Evolutionary conservation across 2,797 vertebrate species (phyloP).

Genomic region (Molothrus aeneus): DNA sequence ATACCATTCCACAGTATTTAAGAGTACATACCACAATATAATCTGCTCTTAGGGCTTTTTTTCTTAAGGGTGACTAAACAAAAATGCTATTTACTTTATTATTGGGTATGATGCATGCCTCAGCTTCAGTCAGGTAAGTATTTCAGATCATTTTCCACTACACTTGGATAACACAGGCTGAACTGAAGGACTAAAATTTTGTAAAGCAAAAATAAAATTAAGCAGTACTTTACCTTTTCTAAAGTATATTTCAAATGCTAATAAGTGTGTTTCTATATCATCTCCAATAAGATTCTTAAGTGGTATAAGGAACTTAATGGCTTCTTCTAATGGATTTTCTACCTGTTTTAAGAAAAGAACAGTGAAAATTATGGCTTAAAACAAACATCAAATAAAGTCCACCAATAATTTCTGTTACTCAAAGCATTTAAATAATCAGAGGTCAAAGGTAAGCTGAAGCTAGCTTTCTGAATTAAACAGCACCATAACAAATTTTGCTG

Average conservation of each 20-base stretch:
- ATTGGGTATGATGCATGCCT: not conserved
- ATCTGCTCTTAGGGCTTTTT: accelerated
- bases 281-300: slow-evolving; percentile 80
- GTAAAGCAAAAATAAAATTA: not conserved
- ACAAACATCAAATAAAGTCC: not conserved
- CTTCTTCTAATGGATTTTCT: slow-evolving; percentile 82
- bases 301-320: slow-evolving; percentile 82
- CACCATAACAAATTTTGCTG: not conserved
- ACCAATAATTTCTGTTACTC: not conserved
- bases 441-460: not conserved
- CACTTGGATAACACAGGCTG: not conserved
- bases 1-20: not conserved
- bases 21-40: not conserved
- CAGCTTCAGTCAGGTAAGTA: not conserved
- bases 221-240: slow-evolving; percentile 78
- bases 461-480: not conserved
- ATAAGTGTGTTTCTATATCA: slow-evolving; percentile 80
- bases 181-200: not conserved
- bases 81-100: not conserved
- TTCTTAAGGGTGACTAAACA: not conserved
- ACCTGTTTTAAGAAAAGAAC: slow-evolving; percentile 71
- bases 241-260: slow-evolving; percentile 85
- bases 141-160: not conserved
- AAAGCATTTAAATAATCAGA: not conserved
- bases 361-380: slow-evolving; percentile 20